Evolutionary conservation across 2,113 vertebrate genomes (phyloP).

Genomic region (Pao palembangensis): DNA sequence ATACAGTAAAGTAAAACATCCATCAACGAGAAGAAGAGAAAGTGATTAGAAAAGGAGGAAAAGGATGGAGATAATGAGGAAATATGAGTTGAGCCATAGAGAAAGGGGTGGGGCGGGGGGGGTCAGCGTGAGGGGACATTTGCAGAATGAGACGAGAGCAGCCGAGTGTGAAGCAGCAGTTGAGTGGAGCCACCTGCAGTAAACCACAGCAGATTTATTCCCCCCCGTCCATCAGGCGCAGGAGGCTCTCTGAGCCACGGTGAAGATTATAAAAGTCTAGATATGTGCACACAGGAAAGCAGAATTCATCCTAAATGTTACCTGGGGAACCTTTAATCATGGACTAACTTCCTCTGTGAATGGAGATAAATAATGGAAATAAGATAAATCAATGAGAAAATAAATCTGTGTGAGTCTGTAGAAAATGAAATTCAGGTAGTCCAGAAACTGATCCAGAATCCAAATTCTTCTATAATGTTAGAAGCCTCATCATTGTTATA

Average conservation of each 20-base stretch:
- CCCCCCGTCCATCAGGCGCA: conserved; percentile 30
- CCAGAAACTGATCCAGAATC: too few relatives aligned
- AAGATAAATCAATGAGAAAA: too few relatives aligned
- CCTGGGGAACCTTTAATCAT: neutral
- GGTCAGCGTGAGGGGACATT: conserved; percentile 32
- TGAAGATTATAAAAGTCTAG: conserved; percentile 9
- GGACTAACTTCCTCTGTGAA: too few relatives aligned
- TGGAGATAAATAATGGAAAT: too few relatives aligned
- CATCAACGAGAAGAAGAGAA: neutral
- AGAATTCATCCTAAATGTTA: neutral
- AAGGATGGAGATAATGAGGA: conserved; percentile 1
- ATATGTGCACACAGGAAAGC: neutral
- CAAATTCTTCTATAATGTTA: neutral
- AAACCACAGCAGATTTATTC: conserved; percentile 44
- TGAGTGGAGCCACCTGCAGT: conserved; percentile 62
- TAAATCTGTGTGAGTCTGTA: too few relatives aligned
- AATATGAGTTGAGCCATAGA: neutral
- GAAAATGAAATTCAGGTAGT: too few relatives aligned
- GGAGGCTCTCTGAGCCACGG: conserved; percentile 2
- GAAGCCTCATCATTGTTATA: conserved; percentile 10
- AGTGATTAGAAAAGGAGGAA: neutral
- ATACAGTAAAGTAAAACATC: neutral
- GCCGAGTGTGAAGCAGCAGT: conserved; percentile 49
- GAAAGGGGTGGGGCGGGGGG: neutral
- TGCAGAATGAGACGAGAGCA: conserved; percentile 42